Conservation (phyloP, 1,140 invertebrate genomes). For the Pseudomyrmex sp. region DNA sequence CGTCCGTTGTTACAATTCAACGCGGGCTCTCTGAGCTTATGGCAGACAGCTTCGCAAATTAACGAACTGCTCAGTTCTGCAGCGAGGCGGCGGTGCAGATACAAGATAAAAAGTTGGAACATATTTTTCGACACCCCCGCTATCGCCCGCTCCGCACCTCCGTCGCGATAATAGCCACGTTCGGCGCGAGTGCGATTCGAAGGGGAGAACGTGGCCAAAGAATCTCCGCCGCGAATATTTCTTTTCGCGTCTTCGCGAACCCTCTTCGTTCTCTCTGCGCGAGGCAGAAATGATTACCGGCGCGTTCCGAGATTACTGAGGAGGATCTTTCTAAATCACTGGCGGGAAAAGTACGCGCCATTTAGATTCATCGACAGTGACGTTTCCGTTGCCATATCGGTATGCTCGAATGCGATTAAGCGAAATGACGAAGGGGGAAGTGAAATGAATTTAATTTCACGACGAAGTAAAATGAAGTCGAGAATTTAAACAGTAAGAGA, state of each 20-base stretch:
- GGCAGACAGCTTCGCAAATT: slow-evolving; percentile 66
- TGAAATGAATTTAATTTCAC: slow-evolving; percentile 43
- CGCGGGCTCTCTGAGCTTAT: too few species aligned
- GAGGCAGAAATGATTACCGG: slow-evolving; percentile 52
- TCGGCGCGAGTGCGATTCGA: slow-evolving; percentile 41
- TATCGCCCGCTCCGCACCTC: slow-evolving; percentile 57
- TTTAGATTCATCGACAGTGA: slow-evolving; percentile 45
- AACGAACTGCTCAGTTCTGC: slow-evolving; percentile 61
- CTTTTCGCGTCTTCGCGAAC: slow-evolving; percentile 54
- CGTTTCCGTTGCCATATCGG: slow-evolving; percentile 41
- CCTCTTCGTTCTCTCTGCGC: slow-evolving; percentile 4
- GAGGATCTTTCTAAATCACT: slow-evolving; percentile 59
- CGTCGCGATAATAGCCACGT: slow-evolving; percentile 70
- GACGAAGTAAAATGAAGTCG: not conserved
- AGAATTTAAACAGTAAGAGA: not conserved
- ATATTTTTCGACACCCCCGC: slow-evolving; percentile 76
- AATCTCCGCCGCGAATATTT: slow-evolving; percentile 68
- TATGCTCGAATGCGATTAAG: slow-evolving; percentile 31
- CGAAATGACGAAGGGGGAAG: not conserved
- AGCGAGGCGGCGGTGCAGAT: slow-evolving; percentile 69
- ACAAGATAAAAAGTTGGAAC: slow-evolving; percentile 79
- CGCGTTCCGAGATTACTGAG: slow-evolving; percentile 47
- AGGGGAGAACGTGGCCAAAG: slow-evolving; percentile 47
- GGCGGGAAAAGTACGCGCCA: slow-evolving; percentile 19
- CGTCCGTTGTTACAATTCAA: too few species aligned